Evolutionary conservation across 2,113 vertebrate species (phyloP).

Genomic region (Helogale parvula): DNA sequence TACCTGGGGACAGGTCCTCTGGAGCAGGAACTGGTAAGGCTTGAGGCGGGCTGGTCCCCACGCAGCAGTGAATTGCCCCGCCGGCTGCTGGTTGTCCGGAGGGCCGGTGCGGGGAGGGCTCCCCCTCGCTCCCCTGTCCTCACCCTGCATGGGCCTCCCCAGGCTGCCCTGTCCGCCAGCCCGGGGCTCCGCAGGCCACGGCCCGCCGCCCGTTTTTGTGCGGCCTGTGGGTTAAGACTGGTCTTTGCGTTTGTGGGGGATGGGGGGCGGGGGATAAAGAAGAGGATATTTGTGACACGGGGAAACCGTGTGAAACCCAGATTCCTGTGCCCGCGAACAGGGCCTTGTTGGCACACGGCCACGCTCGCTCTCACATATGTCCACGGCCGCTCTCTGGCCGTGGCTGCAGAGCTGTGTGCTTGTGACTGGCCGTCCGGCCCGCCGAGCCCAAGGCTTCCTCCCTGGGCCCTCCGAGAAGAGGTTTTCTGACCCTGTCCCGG

Average conservation of each 20-base stretch:
- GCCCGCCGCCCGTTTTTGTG: background rate
- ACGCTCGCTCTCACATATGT: fast-evolving
- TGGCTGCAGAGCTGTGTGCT: background rate
- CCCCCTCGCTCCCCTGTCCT: background rate
- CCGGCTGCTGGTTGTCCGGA: background rate
- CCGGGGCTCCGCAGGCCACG: background rate
- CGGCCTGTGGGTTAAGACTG: background rate
- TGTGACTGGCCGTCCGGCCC: background rate
- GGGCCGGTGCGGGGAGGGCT: background rate
- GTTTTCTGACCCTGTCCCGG: background rate
- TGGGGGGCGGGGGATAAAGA: background rate
- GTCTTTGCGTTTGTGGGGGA: background rate
- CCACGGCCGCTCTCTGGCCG: background rate
- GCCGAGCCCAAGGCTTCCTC: background rate
- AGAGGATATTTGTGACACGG: background rate
- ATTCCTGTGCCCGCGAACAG: background rate
- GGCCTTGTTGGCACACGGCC: background rate
- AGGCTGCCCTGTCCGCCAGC: background rate
- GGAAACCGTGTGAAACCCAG: no score
- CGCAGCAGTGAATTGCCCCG: fast-evolving
- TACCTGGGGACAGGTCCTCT: constrained; percentile 95
- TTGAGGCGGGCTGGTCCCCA: background rate
- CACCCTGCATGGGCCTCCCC: no score
- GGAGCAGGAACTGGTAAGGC: constrained; percentile 96
- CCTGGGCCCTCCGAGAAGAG: background rate